These are phyloP conservation scores for Neolamprologus longior DNA, from an alignment of 2,113 vertebrate genomes.

Conservation along the genomic window DNA sequence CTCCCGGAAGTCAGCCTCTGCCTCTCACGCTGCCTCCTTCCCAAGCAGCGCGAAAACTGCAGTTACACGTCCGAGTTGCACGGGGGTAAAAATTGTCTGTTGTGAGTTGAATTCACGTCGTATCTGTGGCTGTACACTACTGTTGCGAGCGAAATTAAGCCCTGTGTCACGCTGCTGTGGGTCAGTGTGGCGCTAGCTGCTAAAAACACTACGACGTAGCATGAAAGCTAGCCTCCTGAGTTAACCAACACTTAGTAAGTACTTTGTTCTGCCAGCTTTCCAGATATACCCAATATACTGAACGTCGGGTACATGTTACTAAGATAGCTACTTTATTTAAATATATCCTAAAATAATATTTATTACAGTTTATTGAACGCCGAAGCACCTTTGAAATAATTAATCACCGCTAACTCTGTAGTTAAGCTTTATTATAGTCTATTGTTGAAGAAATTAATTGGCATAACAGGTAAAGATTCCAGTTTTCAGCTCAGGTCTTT, in stretches of 20 bases:
- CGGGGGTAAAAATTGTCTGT: not conserved
- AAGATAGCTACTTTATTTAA: not conserved
- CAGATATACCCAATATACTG: not conserved
- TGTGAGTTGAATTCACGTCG: not conserved
- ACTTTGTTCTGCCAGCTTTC: not conserved
- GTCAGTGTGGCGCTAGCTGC: not conserved
- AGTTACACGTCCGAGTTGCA: not conserved
- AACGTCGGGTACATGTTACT: not conserved
- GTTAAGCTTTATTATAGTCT: not conserved
- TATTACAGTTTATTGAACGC: not conserved
- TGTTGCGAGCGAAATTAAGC: accelerated
- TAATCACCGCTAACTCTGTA: not conserved
- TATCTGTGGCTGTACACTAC: accelerated
- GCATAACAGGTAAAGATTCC: not conserved
- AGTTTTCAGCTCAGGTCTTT: not conserved
- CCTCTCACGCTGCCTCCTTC: not conserved
- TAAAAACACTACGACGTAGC: not conserved
- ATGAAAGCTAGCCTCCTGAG: not conserved
- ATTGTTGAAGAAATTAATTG: not conserved
- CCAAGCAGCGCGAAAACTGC: slow-evolving; percentile 26
- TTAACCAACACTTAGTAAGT: not conserved
- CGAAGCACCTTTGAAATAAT: not conserved
- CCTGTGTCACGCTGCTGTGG: not conserved
- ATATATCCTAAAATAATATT: not conserved
- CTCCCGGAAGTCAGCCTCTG: slow-evolving; percentile 18